Evolutionary conservation across 2,888 invertebrate genomes (phyloP), one percentile per base, ranked within the genome.

Genomic region (Drosophila nr. fundita): DNA sequence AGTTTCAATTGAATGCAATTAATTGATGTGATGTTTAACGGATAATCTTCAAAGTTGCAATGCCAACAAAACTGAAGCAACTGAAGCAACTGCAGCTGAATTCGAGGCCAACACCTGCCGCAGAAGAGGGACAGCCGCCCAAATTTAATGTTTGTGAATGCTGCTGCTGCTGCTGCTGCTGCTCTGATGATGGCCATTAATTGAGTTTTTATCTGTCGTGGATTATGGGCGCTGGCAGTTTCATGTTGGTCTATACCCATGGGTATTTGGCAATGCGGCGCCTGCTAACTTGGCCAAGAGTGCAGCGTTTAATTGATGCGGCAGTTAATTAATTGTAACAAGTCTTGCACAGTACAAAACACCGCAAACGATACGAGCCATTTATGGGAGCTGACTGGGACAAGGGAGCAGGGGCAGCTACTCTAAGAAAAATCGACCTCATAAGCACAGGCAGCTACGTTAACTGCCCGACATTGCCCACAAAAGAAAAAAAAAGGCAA

Each of bases 311-410:
- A 85, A 88, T 85, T 85, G 84, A 88, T 86, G 82, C 87, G 59
- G 68, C 66, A 87, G 87, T 87, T 89, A 89, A 86, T 86, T 86
- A 86, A 87, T 86, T 86, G 85, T 84, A 87, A 87, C 89, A 89
- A 86, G 84, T 84, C 66, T 60, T 68, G 52, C 59, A 60, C 61
- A 68, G 71, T 70, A 73, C 86, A 80, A 86, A 84, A 70, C 86
- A 69, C 66, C 49, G 87, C 85, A 60, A 84, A 76, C 62, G 78
- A 81, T 73, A 65, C 68, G 65, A 83, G 71, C 64, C 78, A 75
- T 82, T 76, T 77, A 83, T 83, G 82, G 72, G 75, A 79, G 82
- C 54, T 79, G 73, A 62, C 66, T 42, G 53, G 21, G 10, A 2
- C 15, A 40, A 24, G n/a, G 42, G 48, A 8, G 21, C 18, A 18